Evolutionary conservation across 2,888 invertebrate species (phyloP).

Genomic region (Orthosia gracilis): DNA sequence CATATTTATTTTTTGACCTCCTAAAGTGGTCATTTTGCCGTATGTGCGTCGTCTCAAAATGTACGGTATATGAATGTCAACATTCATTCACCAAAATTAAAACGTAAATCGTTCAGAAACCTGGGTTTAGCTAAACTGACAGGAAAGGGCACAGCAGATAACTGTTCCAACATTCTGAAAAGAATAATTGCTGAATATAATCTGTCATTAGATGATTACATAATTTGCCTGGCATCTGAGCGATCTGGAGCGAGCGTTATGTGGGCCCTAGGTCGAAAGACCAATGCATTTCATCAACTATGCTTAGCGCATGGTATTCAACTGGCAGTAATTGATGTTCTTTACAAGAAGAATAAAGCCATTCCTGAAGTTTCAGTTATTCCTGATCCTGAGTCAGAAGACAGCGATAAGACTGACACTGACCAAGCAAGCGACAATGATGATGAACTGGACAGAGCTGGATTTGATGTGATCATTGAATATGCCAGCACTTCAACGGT

Average conservation of each 20-base stretch:
- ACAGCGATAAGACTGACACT: slow-evolving; percentile 9
- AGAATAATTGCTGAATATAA: slow-evolving; percentile 3
- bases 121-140: slow-evolving; percentile 21
- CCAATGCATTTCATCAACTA: slow-evolving; percentile 22
- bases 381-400: slow-evolving; percentile 11
- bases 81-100: slow-evolving; percentile 14
- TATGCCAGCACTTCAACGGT: slow-evolving; percentile 3
- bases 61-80: slow-evolving; percentile 26
- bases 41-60: slow-evolving; percentile 17
- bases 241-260: slow-evolving; percentile 27
- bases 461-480: neutral
- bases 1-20: no score
- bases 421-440: slow-evolving; percentile 15
- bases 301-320: slow-evolving; percentile 33
- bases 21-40: no score
- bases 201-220: slow-evolving; percentile 1
- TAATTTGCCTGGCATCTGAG: slow-evolving; percentile 6
- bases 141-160: neutral
- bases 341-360: slow-evolving; percentile 10
- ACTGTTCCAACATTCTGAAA: slow-evolving; percentile 3
- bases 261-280: slow-evolving; percentile 20
- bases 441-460: neutral
- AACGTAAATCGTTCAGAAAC: slow-evolving; percentile 18
- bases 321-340: slow-evolving; percentile 22
- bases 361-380: slow-evolving; percentile 11